Base-by-base conservation (phyloP, 1,140 invertebrate species). In the Asbolus verrucosus region DNA sequence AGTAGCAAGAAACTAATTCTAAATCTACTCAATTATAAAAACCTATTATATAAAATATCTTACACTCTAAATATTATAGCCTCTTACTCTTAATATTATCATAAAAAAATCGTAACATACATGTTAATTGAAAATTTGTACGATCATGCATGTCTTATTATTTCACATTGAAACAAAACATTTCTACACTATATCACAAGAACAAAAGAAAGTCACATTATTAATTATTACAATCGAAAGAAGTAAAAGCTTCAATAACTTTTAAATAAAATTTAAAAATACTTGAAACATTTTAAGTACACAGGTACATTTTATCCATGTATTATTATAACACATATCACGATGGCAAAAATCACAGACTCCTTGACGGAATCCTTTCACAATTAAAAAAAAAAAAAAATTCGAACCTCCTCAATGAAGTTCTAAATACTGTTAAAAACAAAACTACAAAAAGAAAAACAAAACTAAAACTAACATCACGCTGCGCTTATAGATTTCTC, bases 311-410 rank as follows among this genome's bases (percentile, higher is more conserved):
- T 70, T 33, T 9, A 73, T 73, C 71, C 68, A 73, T 70, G 73
- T 70, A 76, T 76, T 76, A 76, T 69, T 75, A 73, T 76, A 76
- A 76, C 74, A 74, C 73, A 73, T 75, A 75, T 75, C 72, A 75
- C 74, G 67, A 43, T 73, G 62, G 72, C 54, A 54, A 69, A 74
- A 70, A 73, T 73, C 72, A 75, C 72, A 66, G 72, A 75, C 65
- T 75, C 67, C 19, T 8, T n/a, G 30, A 60, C 24, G 39, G 63
- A 70, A 65, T 70, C 65, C 54, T 38, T 11, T 31, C 8, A 70
- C 9, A 24, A 43, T 31, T 15, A 31, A 14, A 14, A n/a, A 66
- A 54, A n/a, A n/a, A n/a, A 46, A 62, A 63, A 63, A 11, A 54
- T 9, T 24, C 6, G 18, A 30, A 11, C 67, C 43, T 13, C 41